Percentiles rank a stretch among this genome's conserved stretches.
Evolutionary conservation across 1,140 invertebrate genomes (phyloP).

Genomic region (Probaryconus sp.): DNA sequence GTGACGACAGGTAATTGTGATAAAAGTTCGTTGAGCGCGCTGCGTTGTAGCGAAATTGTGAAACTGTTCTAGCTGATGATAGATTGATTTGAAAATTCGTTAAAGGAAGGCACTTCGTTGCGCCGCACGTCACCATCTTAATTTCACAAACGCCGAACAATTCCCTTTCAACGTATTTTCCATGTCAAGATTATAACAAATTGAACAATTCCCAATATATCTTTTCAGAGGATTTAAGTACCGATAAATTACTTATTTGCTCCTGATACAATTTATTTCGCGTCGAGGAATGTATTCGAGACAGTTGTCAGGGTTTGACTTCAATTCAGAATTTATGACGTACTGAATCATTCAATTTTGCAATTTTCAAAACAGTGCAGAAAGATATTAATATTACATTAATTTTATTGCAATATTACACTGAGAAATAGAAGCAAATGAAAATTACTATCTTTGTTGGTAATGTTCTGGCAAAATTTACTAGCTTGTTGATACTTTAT

Average conservation of each 20-base stretch:
- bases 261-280: no score
- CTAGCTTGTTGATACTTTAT: no score
- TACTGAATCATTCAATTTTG: no score
- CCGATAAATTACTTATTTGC: not conserved
- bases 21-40: constrained; percentile 54
- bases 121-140: constrained; percentile 5
- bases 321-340: no score
- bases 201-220: constrained; percentile 3
- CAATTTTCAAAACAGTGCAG: no score
- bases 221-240: not conserved
- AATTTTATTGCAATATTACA: no score
- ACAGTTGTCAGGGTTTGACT: no score
- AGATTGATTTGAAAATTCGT: constrained; percentile 47
- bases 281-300: no score
- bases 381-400: no score
- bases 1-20: constrained; percentile 63
- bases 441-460: no score
- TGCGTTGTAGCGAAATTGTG: constrained; percentile 47
- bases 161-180: not conserved
- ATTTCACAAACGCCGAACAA: constrained; percentile 19
- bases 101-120: constrained; percentile 4
- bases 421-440: no score
- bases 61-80: constrained; percentile 50
- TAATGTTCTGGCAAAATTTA: no score
- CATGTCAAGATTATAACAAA: constrained; percentile 10